Evolutionary conservation across 2,888 invertebrate species (phyloP), one percentile per base, ranked within the genome.

Genomic region (Gandaritis pyraliata): DNA sequence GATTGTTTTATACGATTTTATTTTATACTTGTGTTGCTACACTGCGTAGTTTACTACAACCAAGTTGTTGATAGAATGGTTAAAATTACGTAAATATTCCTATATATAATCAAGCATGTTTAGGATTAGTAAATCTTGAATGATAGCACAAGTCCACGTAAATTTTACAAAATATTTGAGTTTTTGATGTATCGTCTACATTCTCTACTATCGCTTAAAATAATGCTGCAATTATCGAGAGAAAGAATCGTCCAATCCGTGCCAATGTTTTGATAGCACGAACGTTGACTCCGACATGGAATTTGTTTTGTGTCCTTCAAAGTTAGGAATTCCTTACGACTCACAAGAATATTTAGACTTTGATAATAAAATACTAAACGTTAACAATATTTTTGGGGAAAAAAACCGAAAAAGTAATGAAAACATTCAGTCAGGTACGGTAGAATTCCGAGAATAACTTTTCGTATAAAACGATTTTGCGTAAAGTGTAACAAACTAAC

Each of bases 231-330:
- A 41, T 49, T 33, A 59, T 23, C 36, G 13, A 49, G 46, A 45
- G 15, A 49, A 59, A 43, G 10, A 45, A 36, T 6, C 12, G 23
- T 43, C 13, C 13, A 43, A 54, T 45, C 12, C 11, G 29, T 59
- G 64, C 61, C 64, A 65, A 63, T 66, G 63, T 64, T 68, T 66
- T 58, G 56, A 56, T 61, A 57, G 56, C 55, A 64, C 59, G 62
- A 62, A 39, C 60, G 58, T 60, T 68, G 56, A 65, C 62, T 55
- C 43, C 41, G 51, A 11, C 30, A 16, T 4, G 11, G 49, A 51
- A 38, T 50, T 39, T 11, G 12, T 36, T 47, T 56, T 16, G 41
- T 51, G 51, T 41, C 47, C 29, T 61, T 48, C 52, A 58, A 58
- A 58, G 53, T 45, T 47, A 18, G 29, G 4, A 53, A 62, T 52